These are phyloP conservation scores for Danio albolineatus DNA, from an alignment of 2,797 vertebrate genomes.

Conservation along the genomic window DNA sequence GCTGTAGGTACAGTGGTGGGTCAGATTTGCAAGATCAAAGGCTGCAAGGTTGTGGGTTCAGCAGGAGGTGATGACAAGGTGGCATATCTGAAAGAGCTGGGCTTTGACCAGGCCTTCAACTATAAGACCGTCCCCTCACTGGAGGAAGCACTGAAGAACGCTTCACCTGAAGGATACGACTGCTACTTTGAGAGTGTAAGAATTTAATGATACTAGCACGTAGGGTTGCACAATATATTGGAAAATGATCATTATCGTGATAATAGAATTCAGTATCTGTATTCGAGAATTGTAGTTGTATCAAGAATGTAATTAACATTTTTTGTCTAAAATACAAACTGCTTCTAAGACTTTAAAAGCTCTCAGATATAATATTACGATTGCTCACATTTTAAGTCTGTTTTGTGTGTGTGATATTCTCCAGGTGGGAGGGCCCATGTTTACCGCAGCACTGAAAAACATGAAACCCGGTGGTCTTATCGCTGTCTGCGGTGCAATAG, in stretches of 20 bases:
- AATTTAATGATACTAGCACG: too few species aligned
- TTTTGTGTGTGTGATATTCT: not conserved
- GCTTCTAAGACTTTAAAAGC: not conserved
- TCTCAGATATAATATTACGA: not conserved
- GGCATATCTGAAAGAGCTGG: conserved; percentile 85
- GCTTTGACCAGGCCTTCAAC: conserved; percentile 90
- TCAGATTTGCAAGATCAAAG: conserved; percentile 90
- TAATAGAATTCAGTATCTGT: too few species aligned
- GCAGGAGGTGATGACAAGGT: conserved; percentile 87
- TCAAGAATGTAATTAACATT: conserved; percentile 76
- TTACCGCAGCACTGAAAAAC: conserved; percentile 73
- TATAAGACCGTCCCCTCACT: conserved; percentile 87
- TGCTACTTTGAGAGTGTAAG: conserved; percentile 87
- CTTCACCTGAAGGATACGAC: conserved; percentile 88
- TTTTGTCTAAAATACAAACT: not conserved
- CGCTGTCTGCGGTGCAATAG: conserved; percentile 83
- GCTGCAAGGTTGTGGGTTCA: conserved; percentile 89
- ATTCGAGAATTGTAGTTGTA: too few species aligned
- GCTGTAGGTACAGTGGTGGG: conserved; percentile 89
- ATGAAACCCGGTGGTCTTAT: conserved; percentile 81
- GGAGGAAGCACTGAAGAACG: conserved; percentile 83
- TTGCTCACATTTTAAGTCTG: not conserved
- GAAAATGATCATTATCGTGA: too few species aligned
- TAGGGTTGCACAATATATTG: too few species aligned
- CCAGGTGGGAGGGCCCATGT: conserved; percentile 83